Conservation (phyloP, 2,888 invertebrate genomes). For the Drosophila emarginata region DNA sequence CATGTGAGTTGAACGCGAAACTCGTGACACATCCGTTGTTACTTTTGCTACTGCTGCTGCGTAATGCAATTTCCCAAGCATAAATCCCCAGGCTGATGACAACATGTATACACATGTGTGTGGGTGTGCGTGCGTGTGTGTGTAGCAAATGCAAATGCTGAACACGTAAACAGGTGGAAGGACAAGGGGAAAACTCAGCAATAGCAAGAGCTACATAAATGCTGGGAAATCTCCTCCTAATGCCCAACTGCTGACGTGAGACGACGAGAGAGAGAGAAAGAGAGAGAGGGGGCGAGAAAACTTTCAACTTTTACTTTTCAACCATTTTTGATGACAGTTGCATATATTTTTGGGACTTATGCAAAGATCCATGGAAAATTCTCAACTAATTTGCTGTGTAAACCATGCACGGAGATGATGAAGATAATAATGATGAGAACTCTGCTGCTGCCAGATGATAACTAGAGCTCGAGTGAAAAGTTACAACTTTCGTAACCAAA, state of each 20-base stretch:
- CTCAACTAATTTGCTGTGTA: constrained; percentile 13
- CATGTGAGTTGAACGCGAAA: constrained; percentile 5
- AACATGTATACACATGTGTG: constrained; percentile 12
- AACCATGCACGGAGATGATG: constrained; percentile 2
- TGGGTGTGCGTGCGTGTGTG: background rate
- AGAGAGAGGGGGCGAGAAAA: background rate
- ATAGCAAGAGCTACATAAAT: background rate
- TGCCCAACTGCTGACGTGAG: constrained; percentile 18
- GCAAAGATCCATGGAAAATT: constrained; percentile 5
- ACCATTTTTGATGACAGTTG: constrained; percentile 13
- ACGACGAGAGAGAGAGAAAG: background rate
- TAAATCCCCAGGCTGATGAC: constrained; percentile 25
- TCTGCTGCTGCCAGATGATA: no score
- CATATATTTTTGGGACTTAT: background rate
- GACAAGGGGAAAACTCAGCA: constrained; percentile 2
- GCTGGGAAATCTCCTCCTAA: constrained; percentile 26
- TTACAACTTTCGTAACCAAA: constrained; percentile 9
- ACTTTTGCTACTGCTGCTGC: constrained; percentile 14
- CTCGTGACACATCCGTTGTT: constrained; percentile 33
- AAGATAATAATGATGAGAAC: background rate
- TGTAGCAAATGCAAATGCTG: constrained; percentile 51
- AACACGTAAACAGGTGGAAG: constrained; percentile 61
- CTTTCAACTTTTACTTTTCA: constrained; percentile 7
- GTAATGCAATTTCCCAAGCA: constrained; percentile 38
- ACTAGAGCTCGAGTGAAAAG: background rate